Conservation (phyloP, 2,113 vertebrate genomes). For the Brachyhypopomus gauderio region DNA sequence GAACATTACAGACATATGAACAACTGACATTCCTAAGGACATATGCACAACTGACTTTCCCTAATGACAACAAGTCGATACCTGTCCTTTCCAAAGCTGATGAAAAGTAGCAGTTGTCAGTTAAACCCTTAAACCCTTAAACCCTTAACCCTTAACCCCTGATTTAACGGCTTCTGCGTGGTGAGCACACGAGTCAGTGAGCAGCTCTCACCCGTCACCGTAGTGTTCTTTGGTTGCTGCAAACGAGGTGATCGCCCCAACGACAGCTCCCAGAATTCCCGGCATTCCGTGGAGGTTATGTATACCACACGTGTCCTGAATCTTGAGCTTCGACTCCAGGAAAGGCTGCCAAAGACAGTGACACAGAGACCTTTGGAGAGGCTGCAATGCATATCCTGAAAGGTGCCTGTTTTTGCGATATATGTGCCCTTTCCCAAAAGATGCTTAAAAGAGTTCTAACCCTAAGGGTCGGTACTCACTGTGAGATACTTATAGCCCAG, state of each 20-base stretch:
- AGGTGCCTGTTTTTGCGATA: too few relatives aligned
- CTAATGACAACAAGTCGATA: too few relatives aligned
- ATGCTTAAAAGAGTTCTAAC: background rate
- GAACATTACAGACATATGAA: too few relatives aligned
- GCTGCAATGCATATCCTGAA: background rate
- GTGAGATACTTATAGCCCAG: constrained; percentile 86
- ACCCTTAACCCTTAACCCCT: too few relatives aligned
- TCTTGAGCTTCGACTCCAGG: constrained; percentile 80
- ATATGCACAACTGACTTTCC: too few relatives aligned
- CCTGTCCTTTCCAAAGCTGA: too few relatives aligned
- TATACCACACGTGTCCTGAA: constrained; percentile 87
- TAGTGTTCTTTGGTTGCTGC: constrained; percentile 75
- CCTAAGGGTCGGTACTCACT: constrained; percentile 68
- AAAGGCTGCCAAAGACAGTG: constrained; percentile 72
- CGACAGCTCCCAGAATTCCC: constrained; percentile 81
- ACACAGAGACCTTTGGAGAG: background rate
- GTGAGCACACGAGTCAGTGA: background rate
- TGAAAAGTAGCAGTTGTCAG: too few relatives aligned
- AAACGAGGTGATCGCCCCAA: constrained; percentile 78
- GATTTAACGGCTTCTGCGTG: too few relatives aligned
- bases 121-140: too few relatives aligned
- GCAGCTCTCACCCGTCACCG: constrained; percentile 77
- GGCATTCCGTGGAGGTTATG: constrained; percentile 92
- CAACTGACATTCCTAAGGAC: too few relatives aligned
- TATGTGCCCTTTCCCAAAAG: background rate